These are phyloP conservation scores for Callinectes sapidus DNA, from an alignment of 2,888 invertebrate species.

Conservation along the genomic window DNA sequence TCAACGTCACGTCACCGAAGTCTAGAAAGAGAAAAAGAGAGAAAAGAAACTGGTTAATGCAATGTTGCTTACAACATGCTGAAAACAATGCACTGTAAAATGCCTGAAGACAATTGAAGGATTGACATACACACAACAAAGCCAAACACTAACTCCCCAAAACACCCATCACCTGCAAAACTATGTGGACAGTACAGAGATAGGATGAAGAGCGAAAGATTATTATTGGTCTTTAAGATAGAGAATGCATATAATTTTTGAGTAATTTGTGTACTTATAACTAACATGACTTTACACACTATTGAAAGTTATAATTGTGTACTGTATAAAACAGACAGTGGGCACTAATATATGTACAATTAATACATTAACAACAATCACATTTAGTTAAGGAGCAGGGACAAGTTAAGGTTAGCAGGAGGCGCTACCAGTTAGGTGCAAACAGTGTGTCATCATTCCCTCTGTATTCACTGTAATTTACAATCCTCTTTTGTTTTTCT, in stretches of 20 bases:
- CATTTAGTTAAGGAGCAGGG: conserved; percentile 9
- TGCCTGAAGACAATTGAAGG: conserved; percentile 51
- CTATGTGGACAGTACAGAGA: conserved; percentile 11
- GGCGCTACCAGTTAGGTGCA: neutral
- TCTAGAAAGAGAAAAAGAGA: conserved; percentile 62
- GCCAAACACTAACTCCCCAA: conserved; percentile 45
- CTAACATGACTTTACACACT: neutral
- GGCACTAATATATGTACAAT: conserved; percentile 3
- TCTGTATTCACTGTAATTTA: conserved; percentile 65
- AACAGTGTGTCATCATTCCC: conserved; percentile 22
- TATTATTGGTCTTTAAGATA: conserved; percentile 3
- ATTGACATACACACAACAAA: conserved; percentile 46
- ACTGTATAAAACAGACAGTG: neutral
- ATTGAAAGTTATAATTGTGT: conserved; percentile 2
- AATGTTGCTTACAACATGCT: conserved; percentile 65
- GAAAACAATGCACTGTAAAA: conserved; percentile 44
- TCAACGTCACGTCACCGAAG: conserved; percentile 67
- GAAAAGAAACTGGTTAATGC: conserved; percentile 67
- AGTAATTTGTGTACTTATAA: neutral
- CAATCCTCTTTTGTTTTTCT: conserved; percentile 69
- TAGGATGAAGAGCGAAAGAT: neutral
- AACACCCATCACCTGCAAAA: conserved; percentile 63
- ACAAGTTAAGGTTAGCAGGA: conserved; percentile 6
- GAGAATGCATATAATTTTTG: neutral
- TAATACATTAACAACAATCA: conserved; percentile 33